These are phyloP conservation scores for Ectropis crepuscularia DNA, from an alignment of 2,888 invertebrate genomes.

Conservation along the genomic window DNA sequence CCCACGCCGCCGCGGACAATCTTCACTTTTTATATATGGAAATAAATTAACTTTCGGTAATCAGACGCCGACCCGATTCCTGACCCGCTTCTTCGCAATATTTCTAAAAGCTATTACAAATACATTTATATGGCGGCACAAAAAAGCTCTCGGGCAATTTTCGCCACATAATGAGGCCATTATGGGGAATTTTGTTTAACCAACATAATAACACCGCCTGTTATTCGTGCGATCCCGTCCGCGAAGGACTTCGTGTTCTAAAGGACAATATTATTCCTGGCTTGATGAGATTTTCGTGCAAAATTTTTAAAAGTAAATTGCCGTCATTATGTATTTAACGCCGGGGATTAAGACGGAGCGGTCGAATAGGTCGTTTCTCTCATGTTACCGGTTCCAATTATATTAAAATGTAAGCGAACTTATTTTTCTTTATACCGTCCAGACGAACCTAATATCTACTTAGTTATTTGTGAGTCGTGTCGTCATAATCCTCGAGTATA, in stretches of 20 bases:
- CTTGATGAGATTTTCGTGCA: slow-evolving; percentile 83
- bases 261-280: slow-evolving; percentile 81
- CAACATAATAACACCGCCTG: slow-evolving; percentile 84
- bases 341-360: slow-evolving; percentile 72
- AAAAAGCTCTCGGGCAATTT: slow-evolving; percentile 84
- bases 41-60: slow-evolving; percentile 84
- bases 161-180: slow-evolving; percentile 85
- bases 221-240: slow-evolving; percentile 76
- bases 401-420: neutral
- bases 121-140: slow-evolving; percentile 83
- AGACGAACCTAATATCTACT: too few relatives aligned
- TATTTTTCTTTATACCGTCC: neutral
- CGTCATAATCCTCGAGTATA: too few relatives aligned
- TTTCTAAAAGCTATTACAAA: slow-evolving; percentile 85
- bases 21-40: slow-evolving; percentile 75
- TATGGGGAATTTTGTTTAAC: slow-evolving; percentile 84
- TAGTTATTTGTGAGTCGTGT: too few relatives aligned
- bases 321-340: slow-evolving; percentile 78
- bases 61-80: slow-evolving; percentile 76
- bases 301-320: slow-evolving; percentile 80
- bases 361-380: slow-evolving; percentile 66
- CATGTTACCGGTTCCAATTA: slow-evolving; percentile 28
- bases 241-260: slow-evolving; percentile 77
- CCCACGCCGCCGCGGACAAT: slow-evolving; percentile 80
- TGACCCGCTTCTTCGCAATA: slow-evolving; percentile 82